phyloP scores from a whole-genome alignment of 2,888 invertebrate species.

The Drosophila conformis region DNA sequence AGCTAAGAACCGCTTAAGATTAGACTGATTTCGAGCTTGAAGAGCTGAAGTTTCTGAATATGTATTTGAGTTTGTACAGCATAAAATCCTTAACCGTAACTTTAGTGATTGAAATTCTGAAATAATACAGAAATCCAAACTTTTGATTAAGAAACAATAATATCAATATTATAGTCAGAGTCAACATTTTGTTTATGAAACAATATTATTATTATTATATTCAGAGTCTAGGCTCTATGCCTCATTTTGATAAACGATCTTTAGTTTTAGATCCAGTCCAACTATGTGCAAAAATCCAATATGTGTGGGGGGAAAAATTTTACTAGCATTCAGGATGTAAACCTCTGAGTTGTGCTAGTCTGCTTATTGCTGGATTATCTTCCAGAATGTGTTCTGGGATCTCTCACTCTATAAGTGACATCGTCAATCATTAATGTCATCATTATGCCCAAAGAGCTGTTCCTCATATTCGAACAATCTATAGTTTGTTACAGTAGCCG shows the following conservation, averaged over 20 bases:
- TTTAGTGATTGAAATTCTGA: neutral
- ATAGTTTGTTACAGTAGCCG: neutral
- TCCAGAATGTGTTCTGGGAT: neutral
- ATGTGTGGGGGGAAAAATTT: neutral
- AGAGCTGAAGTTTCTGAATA: neutral
- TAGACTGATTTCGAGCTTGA: neutral
- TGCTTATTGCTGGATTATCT: neutral
- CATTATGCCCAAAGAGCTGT: fast-evolving
- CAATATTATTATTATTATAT: neutral
- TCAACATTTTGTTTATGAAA: neutral
- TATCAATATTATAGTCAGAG: neutral
- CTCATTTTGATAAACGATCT: neutral
- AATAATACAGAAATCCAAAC: no score
- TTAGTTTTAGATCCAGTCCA: neutral
- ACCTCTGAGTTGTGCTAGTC: neutral
- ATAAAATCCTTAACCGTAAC: neutral
- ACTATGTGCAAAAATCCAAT: no score
- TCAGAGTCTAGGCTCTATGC: neutral
- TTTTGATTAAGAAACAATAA: neutral
- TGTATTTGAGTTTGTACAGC: neutral
- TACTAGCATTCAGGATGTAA: neutral
- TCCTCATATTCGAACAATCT: neutral
- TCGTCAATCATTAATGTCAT: neutral
- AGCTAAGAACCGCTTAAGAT: neutral
- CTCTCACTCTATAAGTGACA: neutral